Conservation (phyloP, 2,113 vertebrate genomes). For the Passer domesticus region DNA sequence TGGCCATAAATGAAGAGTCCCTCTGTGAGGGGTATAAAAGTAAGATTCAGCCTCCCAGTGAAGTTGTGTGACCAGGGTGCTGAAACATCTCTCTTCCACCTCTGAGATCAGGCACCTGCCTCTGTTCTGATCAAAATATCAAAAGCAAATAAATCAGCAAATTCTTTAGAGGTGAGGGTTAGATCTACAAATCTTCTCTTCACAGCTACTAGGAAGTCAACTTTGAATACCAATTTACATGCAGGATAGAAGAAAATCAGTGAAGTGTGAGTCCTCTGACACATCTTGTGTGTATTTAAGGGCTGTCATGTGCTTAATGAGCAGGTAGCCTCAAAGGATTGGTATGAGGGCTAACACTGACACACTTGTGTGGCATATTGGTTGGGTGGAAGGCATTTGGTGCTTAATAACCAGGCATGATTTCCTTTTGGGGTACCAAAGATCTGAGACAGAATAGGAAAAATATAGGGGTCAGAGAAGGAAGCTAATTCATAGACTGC, state of each 20-base stretch:
- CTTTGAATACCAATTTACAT: background rate
- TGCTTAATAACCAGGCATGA: background rate
- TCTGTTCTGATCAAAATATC: background rate
- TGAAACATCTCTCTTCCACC: background rate
- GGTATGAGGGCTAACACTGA: background rate
- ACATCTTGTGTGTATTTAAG: fast-evolving
- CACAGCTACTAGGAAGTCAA: background rate
- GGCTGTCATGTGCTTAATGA: background rate
- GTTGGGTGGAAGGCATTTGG: background rate
- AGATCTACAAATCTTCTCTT: background rate
- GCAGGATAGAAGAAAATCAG: background rate
- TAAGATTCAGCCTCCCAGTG: background rate
- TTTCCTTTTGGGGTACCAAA: background rate
- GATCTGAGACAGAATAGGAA: background rate
- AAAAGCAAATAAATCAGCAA: background rate
- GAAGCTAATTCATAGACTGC: background rate
- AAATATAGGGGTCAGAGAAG: background rate
- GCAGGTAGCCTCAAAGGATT: background rate
- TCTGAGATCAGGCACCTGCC: background rate
- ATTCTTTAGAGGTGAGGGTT: background rate
- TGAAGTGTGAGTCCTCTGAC: background rate
- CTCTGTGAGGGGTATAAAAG: background rate
- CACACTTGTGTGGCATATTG: background rate
- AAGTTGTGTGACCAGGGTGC: background rate
- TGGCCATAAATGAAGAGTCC: background rate